Conservation (phyloP, 2,113 vertebrate species). For the Thryonomys swinderianus region DNA sequence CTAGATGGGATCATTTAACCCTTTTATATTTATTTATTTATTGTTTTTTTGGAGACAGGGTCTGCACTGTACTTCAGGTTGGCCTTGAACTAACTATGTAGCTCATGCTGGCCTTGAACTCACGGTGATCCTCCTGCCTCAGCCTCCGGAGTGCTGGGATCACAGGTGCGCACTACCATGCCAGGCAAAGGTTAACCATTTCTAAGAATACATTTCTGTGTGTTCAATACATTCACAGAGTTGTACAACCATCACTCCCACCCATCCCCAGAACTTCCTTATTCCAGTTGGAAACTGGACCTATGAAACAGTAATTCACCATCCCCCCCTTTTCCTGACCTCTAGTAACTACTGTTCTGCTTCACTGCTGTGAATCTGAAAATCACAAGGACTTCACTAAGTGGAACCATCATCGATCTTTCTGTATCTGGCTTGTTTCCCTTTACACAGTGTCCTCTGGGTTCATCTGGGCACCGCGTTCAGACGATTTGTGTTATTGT, state of each 20-base stretch:
- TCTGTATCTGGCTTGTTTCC: conserved; percentile 16
- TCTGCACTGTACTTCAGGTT: not conserved
- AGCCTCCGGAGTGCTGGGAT: not conserved
- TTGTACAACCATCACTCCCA: not conserved
- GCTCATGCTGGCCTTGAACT: not conserved
- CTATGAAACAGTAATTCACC: not conserved
- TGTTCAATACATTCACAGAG: not conserved
- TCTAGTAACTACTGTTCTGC: not conserved
- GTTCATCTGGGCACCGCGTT: not conserved
- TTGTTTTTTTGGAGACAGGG: not conserved
- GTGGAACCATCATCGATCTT: not conserved
- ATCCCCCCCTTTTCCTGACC: not conserved
- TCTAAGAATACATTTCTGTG: not conserved
- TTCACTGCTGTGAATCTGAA: not conserved
- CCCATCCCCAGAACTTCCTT: not conserved
- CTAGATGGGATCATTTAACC: not conserved
- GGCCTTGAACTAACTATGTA: not conserved
- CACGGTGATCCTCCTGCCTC: not conserved
- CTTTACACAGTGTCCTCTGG: not conserved
- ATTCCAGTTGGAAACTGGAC: not conserved
- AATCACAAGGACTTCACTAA: not conserved
- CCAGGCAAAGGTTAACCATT: not conserved
- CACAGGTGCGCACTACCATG: not conserved
- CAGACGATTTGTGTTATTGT: not conserved
- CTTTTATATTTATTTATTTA: not conserved